Evolutionary conservation across 2,797 vertebrate species (phyloP), one percentile per base, ranked within the genome.

Genomic region (Notoglanidium macrostoma): DNA sequence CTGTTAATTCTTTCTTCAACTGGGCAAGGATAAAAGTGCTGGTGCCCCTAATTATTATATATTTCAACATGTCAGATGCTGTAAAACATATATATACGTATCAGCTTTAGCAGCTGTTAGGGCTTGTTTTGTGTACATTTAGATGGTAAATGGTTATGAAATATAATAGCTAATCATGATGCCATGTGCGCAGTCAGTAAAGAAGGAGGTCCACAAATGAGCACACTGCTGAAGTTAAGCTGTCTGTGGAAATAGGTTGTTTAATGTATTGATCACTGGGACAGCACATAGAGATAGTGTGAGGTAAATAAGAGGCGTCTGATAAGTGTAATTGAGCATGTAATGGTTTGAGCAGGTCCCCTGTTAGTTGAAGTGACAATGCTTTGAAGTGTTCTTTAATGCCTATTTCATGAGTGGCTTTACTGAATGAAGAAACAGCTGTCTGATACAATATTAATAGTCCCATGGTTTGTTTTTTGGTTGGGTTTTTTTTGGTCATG

Each of bases 271-370:
- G 82, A 88, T 86, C 61, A 55, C 72, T 67, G 17, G 44, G 55
- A 77, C 84, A 54, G 68, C 81, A 78, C 70, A 54, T 72, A 81
- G 81, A 89, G 91, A 72, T 59, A 87, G 44, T 65, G 74, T 67
- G 57, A 40, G 82, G 67, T 78, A 73, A 32, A 89, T 88, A 82
- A 88, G 78, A 79, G 78, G 68, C 32, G 85, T 90, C 89, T 89
- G 78, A 90, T 91, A 85, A 63, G 49, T 85, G 92, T 91, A 92
- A 91, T 89, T 88, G 87, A 88, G 87, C 87, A 74, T 88, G 90
- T 80, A 89, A 92, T 89, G 29, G 86, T 80, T 86, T 79, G 19
- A 87, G 87, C 54, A 79, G 49, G 83, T 86, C 72, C 88, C 90
- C 84, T 87, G 78, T 92, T 88, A 91, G 65, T 77, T 54, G 77